phyloP scores from a whole-genome alignment of 2,888 invertebrate species.

The Charanyca ferruginea region DNA sequence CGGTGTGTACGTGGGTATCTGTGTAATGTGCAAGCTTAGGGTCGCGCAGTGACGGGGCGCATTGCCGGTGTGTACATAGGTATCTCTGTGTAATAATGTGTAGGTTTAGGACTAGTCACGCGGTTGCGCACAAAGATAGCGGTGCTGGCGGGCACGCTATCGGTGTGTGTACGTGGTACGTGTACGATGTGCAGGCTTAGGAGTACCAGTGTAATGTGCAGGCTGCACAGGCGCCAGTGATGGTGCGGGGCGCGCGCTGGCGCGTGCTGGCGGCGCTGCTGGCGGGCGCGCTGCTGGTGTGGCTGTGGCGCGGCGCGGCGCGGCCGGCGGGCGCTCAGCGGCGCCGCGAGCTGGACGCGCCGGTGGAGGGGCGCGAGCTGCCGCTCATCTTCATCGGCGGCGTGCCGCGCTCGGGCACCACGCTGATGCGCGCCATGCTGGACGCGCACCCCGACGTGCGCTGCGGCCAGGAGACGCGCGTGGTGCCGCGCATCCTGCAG shows the following conservation, averaged over 20 bases:
- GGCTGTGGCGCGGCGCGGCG: slow-evolving; percentile 72
- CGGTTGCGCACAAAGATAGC: too few species aligned
- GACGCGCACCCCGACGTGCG: slow-evolving; percentile 99
- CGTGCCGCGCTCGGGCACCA: slow-evolving; percentile 99
- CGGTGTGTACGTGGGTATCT: too few species aligned
- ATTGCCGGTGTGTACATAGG: too few species aligned
- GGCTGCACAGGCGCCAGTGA: slow-evolving; percentile 58
- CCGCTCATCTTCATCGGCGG: slow-evolving; percentile 99
- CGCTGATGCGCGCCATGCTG: slow-evolving; percentile 99
- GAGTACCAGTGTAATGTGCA: slow-evolving; percentile 45
- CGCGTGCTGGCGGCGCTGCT: slow-evolving; percentile 69
- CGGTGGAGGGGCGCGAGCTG: slow-evolving; percentile 95
- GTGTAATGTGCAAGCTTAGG: too few species aligned
- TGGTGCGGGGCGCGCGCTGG: slow-evolving; percentile 71
- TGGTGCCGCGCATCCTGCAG: slow-evolving; percentile 98
- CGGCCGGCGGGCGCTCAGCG: slow-evolving; percentile 61
- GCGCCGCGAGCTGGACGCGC: slow-evolving; percentile 63
- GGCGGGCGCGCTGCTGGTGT: slow-evolving; percentile 69
- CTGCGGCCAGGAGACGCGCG: slow-evolving; percentile 99
- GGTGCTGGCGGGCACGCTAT: slow-evolving; percentile 57
- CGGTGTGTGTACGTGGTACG: slow-evolving; percentile 55
- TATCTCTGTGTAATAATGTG: too few species aligned
- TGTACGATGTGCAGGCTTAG: slow-evolving; percentile 51
- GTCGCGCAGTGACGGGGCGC: too few species aligned
- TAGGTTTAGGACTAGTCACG: too few species aligned